Base-by-base conservation (phyloP, 1,140 invertebrate species). In the Caenorhabditis brenneri region DNA sequence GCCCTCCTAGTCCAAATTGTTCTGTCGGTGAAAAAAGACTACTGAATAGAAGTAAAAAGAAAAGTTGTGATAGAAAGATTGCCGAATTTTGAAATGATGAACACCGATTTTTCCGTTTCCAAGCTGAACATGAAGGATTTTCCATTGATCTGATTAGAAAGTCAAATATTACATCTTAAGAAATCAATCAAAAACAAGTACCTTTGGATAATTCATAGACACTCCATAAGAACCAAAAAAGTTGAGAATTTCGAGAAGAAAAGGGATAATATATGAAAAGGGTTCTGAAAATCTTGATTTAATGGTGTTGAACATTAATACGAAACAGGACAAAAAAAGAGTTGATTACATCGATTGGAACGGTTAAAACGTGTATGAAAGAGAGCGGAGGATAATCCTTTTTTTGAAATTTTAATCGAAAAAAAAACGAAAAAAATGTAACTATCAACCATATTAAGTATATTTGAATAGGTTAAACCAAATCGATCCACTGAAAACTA, bases 341-440 rank as follows among this genome's bases (percentile, higher is more conserved):
- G 27, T 24, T 42, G 36, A 39, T 42, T 39, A 74, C 65, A 74
- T 74, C 65, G 65, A 74, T 42, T 74, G 36, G 65, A 74, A 74
- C 65, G 65, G 33, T 74, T 65, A 29, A 65, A 65, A 65, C 19
- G 29, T 36, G 36, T 74, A 42, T 27, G 36, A 74, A 42, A 74
- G n/a, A 74, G 65, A 74, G 36, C 36, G 65, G 4, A 46, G 65
- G 65, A 46, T 46, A 24, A 42, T 53, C 48, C 79, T 29, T 80
- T 80, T 48, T 80, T 80, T 51, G 27, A 80, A 80, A 51, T 29
- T 80, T 80, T 29, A 80, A 51, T 53, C 46, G 48, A 80, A 51
- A 74, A 51, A 80, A 46, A 74, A 22, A 74, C 24, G 19, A 42
- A 74, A 74, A 33, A 65, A 60, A 24, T 60, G 15, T 65, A 65